Evolutionary conservation across 2,113 vertebrate species (phyloP).

Genomic region (Platysternon megacephalum): DNA sequence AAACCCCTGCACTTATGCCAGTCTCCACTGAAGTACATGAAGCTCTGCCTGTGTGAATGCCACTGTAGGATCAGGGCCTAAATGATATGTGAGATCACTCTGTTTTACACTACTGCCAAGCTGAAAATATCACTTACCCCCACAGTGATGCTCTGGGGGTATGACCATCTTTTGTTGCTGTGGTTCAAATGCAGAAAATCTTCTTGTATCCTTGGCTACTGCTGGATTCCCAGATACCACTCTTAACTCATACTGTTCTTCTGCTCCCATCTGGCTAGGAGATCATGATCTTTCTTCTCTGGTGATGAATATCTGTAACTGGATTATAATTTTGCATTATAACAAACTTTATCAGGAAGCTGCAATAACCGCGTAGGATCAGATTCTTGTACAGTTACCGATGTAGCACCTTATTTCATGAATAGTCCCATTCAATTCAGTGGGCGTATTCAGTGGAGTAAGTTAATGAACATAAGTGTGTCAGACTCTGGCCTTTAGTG

Average conservation of each 20-base stretch:
- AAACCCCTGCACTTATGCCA: background rate
- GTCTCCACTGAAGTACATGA: background rate
- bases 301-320: background rate
- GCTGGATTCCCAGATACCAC: background rate
- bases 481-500: background rate
- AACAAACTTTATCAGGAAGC: background rate
- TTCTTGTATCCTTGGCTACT: background rate
- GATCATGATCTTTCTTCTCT: background rate
- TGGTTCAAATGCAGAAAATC: slow-evolving; percentile 20
- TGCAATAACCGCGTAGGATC: background rate
- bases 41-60: background rate
- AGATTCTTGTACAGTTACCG: background rate
- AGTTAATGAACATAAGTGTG: background rate
- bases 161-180: slow-evolving; percentile 3
- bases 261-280: background rate
- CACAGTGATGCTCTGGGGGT: background rate
- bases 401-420: background rate
- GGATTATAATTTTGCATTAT: background rate
- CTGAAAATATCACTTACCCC: background rate
- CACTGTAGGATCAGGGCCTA: background rate
- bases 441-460: too few relatives aligned
- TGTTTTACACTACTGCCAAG: background rate
- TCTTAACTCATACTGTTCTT: background rate
- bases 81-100: background rate
- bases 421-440: background rate